Evolutionary conservation across 2,888 invertebrate species (phyloP).

Genomic region (Nemotelus nigrinus): DNA sequence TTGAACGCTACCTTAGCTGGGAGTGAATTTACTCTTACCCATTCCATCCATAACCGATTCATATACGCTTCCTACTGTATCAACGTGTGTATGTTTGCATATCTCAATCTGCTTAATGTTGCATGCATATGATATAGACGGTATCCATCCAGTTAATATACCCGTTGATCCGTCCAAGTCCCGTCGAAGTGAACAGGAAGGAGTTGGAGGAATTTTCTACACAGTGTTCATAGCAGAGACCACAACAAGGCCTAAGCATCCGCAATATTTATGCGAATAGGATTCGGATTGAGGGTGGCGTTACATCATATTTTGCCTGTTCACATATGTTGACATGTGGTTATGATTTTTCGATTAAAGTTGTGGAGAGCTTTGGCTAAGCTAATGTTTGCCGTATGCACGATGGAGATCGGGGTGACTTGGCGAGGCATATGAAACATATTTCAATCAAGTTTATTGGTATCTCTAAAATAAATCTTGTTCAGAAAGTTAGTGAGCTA

Average conservation of each 20-base stretch:
- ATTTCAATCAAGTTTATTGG: no score
- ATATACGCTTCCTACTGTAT: not conserved
- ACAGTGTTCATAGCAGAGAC: not conserved
- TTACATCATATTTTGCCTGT: conserved; percentile 53
- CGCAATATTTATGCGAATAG: conserved; percentile 21
- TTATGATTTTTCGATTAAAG: conserved; percentile 60
- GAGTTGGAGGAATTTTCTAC: not conserved
- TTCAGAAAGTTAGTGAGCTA: no score
- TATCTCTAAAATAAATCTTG: no score
- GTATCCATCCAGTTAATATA: conserved; percentile 51
- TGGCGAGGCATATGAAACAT: no score
- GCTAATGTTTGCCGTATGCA: conserved; percentile 46
- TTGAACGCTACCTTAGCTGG: conserved; percentile 52
- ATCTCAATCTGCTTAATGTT: no score
- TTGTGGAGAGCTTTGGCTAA: conserved; percentile 55
- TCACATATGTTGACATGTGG: conserved; percentile 58
- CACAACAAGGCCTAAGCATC: not conserved
- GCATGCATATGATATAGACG: conserved; percentile 16
- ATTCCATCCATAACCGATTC: not conserved
- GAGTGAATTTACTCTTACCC: not conserved
- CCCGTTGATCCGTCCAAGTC: conserved; percentile 51
- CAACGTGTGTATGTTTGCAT: not conserved
- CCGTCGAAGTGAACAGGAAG: conserved; percentile 9
- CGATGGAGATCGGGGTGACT: no score
- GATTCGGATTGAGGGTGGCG: conserved; percentile 52